Evolutionary conservation across 2,113 vertebrate species (phyloP), one percentile per base, ranked within the genome.

Genomic region (Megaleporinus macrocephalus): DNA sequence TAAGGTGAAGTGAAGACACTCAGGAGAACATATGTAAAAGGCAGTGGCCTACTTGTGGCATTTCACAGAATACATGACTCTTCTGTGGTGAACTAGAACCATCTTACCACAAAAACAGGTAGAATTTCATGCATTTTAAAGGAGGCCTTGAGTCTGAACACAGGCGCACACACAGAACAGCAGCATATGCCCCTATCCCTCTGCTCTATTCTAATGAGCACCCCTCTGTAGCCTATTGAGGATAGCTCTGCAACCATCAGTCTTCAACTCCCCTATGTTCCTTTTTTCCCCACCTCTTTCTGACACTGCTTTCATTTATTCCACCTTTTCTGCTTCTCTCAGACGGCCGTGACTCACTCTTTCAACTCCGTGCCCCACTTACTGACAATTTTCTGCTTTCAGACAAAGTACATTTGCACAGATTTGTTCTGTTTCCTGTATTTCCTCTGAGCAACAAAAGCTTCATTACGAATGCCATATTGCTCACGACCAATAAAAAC

Each of bases 211-310:
- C 29, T 24, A 61, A 61, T 61, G 57, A 61, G 57, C 57, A n/a
- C 22, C 12, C 57, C 24, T 61, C 57, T 26, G 53, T 57, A 61
- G n/a, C 66, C 36, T 44, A 59, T 20, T 66, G 26, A 16, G 18
- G 49, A 72, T 15, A 69, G 65, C 14, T 51, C 69, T 49, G 73
- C 30, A 44, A 29, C 49, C 76, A 70, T 78, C 57, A 63, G 66
- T 51, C 41, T 63, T 66, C 76, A 65, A 47, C 76, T 83, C 69
- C 26, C 47, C 76, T n/a, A 24, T 33, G 10, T n/a, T 15, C 59
- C 22, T 10, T 74, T 57, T 63, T 61, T 14, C 3, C n/a, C 61
- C 29, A 24, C 11, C 59, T 57, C 44, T 49, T 61, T 63, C 55
- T 10, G 3, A 55, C 73, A 24, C 30, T 11, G 2, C 29, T 41